Evolutionary conservation across 2,113 vertebrate species (phyloP).

Genomic region (Balaeniceps rex): DNA sequence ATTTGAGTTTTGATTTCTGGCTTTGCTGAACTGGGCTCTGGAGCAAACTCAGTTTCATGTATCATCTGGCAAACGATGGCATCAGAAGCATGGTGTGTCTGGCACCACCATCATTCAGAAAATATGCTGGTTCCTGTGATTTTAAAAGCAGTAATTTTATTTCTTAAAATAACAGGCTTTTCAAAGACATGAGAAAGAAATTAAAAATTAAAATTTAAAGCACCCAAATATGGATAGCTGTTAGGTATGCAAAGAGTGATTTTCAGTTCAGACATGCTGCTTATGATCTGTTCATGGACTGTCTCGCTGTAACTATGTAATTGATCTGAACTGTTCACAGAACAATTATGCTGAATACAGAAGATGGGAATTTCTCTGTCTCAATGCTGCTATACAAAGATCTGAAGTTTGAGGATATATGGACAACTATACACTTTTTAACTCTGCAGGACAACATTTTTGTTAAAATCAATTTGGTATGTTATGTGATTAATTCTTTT

Average conservation of each 20-base stretch:
- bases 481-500: not conserved
- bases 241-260: not conserved
- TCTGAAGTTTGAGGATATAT: conserved; percentile 69
- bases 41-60: not conserved
- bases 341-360: conserved; percentile 75
- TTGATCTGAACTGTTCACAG: conserved; percentile 23
- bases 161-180: not conserved
- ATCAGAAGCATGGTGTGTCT: not conserved
- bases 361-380: conserved; percentile 79
- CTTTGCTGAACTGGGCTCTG: not conserved
- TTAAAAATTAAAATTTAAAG: not conserved
- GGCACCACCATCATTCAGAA: not conserved
- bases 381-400: conserved; percentile 78
- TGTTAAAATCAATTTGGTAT: conserved; percentile 78
- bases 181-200: not conserved
- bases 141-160: not conserved
- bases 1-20: not conserved
- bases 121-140: not conserved
- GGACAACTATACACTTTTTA: conserved; percentile 72
- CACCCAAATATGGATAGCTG: not conserved
- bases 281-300: not conserved
- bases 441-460: conserved; percentile 76
- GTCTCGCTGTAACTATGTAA: not conserved
- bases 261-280: not conserved
- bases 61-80: not conserved